Evolutionary conservation across 2,113 vertebrate species (phyloP).

Genomic region (Cryptomyrus ogoouensis): DNA sequence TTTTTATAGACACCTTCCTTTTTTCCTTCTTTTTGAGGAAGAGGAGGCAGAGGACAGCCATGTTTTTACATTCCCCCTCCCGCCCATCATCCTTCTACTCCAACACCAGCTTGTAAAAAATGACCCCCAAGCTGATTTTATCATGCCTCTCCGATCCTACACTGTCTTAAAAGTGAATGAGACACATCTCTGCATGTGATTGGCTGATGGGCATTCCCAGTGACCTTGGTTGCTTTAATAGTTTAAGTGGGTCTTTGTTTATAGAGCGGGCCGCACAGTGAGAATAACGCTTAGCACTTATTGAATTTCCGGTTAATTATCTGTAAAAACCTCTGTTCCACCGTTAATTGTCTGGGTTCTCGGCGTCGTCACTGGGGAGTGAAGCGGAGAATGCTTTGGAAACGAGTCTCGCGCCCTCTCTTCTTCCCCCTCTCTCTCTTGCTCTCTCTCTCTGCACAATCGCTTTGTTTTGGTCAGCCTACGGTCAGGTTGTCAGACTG

Average conservation of each 20-base stretch:
- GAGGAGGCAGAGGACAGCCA: not conserved
- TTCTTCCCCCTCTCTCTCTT: not conserved
- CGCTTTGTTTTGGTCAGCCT: constrained; percentile 12
- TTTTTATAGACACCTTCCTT: not conserved
- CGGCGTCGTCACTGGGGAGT: not conserved
- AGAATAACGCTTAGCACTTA: constrained; percentile 11
- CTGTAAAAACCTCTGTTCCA: constrained; percentile 8
- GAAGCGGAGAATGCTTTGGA: not conserved
- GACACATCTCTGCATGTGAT: not conserved
- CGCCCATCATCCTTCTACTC: not conserved
- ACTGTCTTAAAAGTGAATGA: not conserved
- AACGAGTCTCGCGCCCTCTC: not conserved
- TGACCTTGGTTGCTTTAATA: constrained; percentile 19
- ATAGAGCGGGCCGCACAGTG: not conserved
- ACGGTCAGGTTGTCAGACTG: constrained; percentile 7
- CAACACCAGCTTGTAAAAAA: not conserved
- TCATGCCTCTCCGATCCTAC: not conserved
- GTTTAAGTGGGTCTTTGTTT: constrained; percentile 21
- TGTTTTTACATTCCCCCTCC: not conserved
- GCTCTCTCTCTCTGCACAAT: not conserved
- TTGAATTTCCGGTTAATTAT: constrained; percentile 27
- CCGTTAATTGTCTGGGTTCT: constrained; percentile 24
- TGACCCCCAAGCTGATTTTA: not conserved
- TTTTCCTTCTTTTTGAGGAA: not conserved
- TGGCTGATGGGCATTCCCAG: not conserved